Evolutionary conservation across 2,113 vertebrate genomes (phyloP), one percentile per base, ranked within the genome.

Genomic region (Theristicus caerulescens): DNA sequence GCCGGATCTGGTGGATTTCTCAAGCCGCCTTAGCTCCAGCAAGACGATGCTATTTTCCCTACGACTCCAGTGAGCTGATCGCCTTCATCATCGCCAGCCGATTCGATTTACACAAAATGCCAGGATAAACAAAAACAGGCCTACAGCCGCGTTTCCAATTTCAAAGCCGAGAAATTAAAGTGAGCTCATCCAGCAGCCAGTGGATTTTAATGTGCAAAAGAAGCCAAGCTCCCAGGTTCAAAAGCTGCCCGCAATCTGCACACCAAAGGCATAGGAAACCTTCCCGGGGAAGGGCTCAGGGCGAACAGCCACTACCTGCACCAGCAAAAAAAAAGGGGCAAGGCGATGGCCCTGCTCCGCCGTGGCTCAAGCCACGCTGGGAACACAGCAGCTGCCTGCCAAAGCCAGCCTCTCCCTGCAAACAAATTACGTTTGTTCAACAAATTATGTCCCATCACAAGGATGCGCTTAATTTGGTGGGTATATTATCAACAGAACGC

Each of bases 51-150:
- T 44, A 1, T n/a, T 44, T 34, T 47, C n/a, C 29, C 47, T 7
- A 8, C 6, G 2, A 25, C 34, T 70, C 46, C 54, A 16, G 40
- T 1, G 12, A 83, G 58, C 24, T 6, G 21, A 18, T 3, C 8
- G 4, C 19, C 2, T 6, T 20, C 54, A 36, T 1, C 0, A 34
- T 1, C 0, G 0, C 58, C 2, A 9, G 36, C 17, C 0, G 0
- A 21, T 8, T 1, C 1, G 1, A 14, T 32, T 36, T 11, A 19
- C n/a, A 22, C 0, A 0, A 25, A 70, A 55, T 3, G 4, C 18
- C 51, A 1, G 6, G 36, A 26, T 7, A 61, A 88, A 44, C 61
- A 46, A 25, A 54, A n/a, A 4, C 47, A 71, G 51, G 32, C 57
- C 57, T 34, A 13, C 17, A 19, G 58, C 62, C 11, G 1, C 0